Percentiles rank a stretch among this genome's conserved stretches.
These are phyloP conservation scores for Physella acuta DNA, from an alignment of 1,140 invertebrate genomes.

Conservation along the genomic window DNA sequence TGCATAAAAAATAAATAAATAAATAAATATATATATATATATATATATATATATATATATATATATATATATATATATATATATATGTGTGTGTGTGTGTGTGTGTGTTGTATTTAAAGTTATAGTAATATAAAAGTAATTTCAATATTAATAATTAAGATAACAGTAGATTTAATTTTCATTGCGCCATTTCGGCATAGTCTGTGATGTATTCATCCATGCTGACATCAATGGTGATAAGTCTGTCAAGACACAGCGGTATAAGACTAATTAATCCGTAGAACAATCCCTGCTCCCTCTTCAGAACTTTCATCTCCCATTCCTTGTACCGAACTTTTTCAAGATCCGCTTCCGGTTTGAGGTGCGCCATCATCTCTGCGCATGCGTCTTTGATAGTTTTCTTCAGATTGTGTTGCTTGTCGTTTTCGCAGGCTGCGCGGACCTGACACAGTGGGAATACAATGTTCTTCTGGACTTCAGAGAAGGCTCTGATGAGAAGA, in stretches of 20 bases:
- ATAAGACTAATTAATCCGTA: conserved; percentile 34
- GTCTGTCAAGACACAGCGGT: conserved; percentile 29
- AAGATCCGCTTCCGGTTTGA: conserved; percentile 24
- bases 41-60: too few species aligned
- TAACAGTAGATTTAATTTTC: neutral
- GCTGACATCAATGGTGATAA: conserved; percentile 30
- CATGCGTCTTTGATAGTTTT: conserved; percentile 23
- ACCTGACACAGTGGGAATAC: conserved; percentile 34
- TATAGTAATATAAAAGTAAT: too few species aligned
- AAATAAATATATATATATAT: too few species aligned
- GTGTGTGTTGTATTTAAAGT: too few species aligned
- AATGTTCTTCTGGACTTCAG: conserved; percentile 26
- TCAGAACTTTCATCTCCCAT: conserved; percentile 27
- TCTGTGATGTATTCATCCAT: conserved; percentile 36
- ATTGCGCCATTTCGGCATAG: conserved; percentile 23
- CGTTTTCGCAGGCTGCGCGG: conserved; percentile 31
- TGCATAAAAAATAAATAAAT: too few species aligned
- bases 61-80: too few species aligned
- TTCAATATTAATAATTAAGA: too few species aligned
- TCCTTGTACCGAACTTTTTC: conserved; percentile 26
- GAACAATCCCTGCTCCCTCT: conserved; percentile 30
- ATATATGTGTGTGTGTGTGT: too few species aligned
- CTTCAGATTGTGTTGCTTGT: conserved; percentile 33
- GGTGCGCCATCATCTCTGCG: conserved; percentile 21
- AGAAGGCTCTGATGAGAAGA: conserved; percentile 14